A percentile compares a stretch with the other conserved stretches of the same genome.
These are phyloP conservation scores for Mythimna vitellina DNA, from an alignment of 2,888 invertebrate species.

Conservation along the genomic window DNA sequence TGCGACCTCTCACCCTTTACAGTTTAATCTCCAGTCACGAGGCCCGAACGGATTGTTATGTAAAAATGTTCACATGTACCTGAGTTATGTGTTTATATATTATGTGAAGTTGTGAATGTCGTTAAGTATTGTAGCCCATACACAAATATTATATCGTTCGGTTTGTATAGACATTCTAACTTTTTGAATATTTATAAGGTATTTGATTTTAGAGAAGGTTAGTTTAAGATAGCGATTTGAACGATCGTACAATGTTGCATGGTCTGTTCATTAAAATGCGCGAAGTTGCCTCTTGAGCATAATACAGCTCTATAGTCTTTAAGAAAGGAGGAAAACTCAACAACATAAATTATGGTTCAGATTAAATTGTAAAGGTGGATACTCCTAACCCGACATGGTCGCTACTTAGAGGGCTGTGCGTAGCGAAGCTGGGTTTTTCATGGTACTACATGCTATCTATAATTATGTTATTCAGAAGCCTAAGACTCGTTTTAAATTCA, in stretches of 20 bases:
- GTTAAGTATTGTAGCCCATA: conserved; percentile 65
- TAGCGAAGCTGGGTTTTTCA: conserved; percentile 67
- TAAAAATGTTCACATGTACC: conserved; percentile 68
- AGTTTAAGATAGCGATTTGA: conserved; percentile 59
- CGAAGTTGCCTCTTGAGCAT: conserved; percentile 57
- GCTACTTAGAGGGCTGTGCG: conserved; percentile 57
- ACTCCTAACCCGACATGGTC: conserved; percentile 45
- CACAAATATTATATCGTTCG: conserved; percentile 61
- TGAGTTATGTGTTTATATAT: conserved; percentile 68
- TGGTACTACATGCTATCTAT: conserved; percentile 69
- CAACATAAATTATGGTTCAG: conserved; percentile 16
- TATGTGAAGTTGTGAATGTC: conserved; percentile 66
- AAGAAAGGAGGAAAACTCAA: conserved; percentile 41
- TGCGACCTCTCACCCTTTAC: conserved; percentile 47
- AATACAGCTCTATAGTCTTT: conserved; percentile 51
- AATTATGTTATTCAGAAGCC: conserved; percentile 85
- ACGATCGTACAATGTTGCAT: conserved; percentile 47
- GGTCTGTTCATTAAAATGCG: conserved; percentile 55
- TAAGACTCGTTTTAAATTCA: conserved; percentile 90
- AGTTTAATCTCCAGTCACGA: conserved; percentile 44
- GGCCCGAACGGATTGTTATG: conserved; percentile 61
- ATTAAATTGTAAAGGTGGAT: conserved; percentile 55
- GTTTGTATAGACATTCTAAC: conserved; percentile 67
- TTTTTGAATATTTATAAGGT: conserved; percentile 66
- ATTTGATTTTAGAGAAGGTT: conserved; percentile 61